Percentiles rank a stretch among this genome's conserved stretches.
Evolutionary conservation across 2,113 vertebrate genomes (phyloP).

Genomic region (Callipepla californica): DNA sequence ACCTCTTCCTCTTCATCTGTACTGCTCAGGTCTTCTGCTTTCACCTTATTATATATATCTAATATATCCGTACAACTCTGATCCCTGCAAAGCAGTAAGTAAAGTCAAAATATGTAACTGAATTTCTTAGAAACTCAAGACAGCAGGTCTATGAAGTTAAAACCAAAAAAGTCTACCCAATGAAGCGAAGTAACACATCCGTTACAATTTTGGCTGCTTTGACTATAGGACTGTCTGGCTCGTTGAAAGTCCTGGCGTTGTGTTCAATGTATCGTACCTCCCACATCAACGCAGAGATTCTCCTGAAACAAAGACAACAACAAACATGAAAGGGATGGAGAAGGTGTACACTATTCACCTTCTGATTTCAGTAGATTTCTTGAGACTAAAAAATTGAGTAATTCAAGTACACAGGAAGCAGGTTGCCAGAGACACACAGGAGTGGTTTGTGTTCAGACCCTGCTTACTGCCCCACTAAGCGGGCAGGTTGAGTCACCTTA

Average conservation of each 20-base stretch:
- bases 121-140: neutral
- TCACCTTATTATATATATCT: conserved; percentile 90
- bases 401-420: neutral
- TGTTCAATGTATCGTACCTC: conserved; percentile 98
- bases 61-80: conserved; percentile 94
- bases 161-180: conserved; percentile 82
- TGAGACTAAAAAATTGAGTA: neutral
- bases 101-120: conserved; percentile 3
- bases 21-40: conserved; percentile 88
- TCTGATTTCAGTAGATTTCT: neutral
- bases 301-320: conserved; percentile 72
- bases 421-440: neutral
- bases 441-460: neutral
- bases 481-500: neutral
- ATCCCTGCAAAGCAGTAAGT: conserved; percentile 83
- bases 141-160: neutral
- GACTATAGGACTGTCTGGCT: conserved; percentile 96
- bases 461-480: neutral
- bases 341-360: neutral
- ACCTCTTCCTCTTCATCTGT: conserved; percentile 87
- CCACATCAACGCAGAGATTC: conserved; percentile 99
- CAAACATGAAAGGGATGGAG: neutral
- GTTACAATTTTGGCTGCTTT: conserved; percentile 95
- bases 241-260: conserved; percentile 97
- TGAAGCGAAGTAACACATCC: conserved; percentile 93